phyloP scores from a whole-genome alignment of 2,113 vertebrate genomes.

The Serilophus lunatus region DNA sequence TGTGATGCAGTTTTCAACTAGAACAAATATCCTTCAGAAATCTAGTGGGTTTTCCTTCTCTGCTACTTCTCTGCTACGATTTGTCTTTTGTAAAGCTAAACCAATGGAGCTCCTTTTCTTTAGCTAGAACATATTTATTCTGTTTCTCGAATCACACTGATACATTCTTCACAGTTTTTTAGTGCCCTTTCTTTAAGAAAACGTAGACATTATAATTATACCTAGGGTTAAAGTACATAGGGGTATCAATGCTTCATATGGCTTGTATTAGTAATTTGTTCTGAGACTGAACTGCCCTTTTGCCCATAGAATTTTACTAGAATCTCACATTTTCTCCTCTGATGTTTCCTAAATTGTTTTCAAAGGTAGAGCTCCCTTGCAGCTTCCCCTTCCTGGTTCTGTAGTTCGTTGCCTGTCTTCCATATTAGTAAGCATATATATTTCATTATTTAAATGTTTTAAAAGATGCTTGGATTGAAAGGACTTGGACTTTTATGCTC shows the following conservation, averaged over 20 bases:
- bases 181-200: neutral
- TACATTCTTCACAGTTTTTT: neutral
- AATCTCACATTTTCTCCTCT: neutral
- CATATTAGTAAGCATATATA: neutral
- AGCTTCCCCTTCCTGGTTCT: neutral
- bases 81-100: neutral
- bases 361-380: neutral
- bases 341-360: neutral
- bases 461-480: neutral
- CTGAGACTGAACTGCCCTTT: neutral
- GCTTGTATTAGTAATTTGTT: neutral
- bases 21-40: neutral
- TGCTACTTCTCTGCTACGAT: neutral
- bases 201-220: neutral
- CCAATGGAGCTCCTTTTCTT: neutral
- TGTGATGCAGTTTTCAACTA: neutral
- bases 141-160: neutral
- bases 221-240: neutral
- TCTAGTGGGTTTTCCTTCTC: neutral
- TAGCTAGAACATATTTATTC: neutral
- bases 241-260: accelerated
- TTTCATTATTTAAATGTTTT: neutral
- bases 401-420: neutral
- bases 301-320: neutral
- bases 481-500: neutral